Conservation (phyloP, 2,888 invertebrate species). For the Callosobruchus maculatus region DNA sequence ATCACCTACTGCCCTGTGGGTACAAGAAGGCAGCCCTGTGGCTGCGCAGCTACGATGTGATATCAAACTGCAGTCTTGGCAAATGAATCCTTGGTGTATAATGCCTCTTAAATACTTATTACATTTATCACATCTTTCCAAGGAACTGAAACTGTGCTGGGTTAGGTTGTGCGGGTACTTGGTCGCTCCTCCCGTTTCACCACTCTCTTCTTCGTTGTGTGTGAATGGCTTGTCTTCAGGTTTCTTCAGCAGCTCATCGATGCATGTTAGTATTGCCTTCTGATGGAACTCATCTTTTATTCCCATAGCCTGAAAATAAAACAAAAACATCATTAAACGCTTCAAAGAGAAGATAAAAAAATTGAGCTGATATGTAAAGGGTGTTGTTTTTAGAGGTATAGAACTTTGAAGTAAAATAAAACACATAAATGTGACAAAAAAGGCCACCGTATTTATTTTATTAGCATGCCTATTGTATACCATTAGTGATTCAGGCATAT, state of each 20-base stretch:
- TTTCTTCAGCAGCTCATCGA: conserved; percentile 58
- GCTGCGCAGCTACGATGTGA: conserved; percentile 68
- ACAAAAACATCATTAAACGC: neutral
- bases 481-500: too few species aligned
- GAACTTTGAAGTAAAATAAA: too few species aligned
- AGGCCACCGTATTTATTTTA: too few species aligned
- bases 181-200: conserved; percentile 9
- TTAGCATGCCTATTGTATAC: too few species aligned
- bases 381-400: too few species aligned
- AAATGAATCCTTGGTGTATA: conserved; percentile 67
- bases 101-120: conserved; percentile 67
- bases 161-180: conserved; percentile 49
- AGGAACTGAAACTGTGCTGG: conserved; percentile 63
- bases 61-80: conserved; percentile 69
- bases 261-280: conserved; percentile 63
- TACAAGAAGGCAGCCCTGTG: conserved; percentile 57
- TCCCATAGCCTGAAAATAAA: conserved; percentile 61
- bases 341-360: too few species aligned
- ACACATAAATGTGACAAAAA: too few species aligned
- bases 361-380: too few species aligned
- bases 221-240: conserved; percentile 33
- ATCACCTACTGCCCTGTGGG: conserved; percentile 29
- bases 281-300: conserved; percentile 72
- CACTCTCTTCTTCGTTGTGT: conserved; percentile 17
- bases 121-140: conserved; percentile 71